Evolutionary conservation across 2,888 invertebrate genomes (phyloP).

Genomic region (Disparrhopalites patrizii): DNA sequence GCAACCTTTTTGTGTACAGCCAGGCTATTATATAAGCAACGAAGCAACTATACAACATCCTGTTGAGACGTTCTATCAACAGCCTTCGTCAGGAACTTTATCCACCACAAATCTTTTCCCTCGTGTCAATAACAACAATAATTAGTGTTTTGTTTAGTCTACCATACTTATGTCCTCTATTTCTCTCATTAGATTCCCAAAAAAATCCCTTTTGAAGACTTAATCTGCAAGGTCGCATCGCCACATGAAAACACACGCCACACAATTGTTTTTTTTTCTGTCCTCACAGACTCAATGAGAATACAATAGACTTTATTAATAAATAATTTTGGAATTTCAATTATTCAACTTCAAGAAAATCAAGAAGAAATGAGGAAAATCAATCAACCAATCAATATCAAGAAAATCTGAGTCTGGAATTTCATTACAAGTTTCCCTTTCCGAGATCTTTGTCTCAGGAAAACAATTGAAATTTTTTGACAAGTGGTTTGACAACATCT

Average conservation of each 20-base stretch:
- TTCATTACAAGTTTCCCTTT: no score
- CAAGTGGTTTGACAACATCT: conserved; percentile 73
- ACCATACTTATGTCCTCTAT: no score
- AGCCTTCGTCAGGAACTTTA: conserved; percentile 14
- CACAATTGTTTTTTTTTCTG: not conserved
- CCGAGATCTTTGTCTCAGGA: no score
- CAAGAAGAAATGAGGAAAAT: not conserved
- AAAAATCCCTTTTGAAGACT: no score
- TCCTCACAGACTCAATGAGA: no score
- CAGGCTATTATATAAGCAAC: not conserved
- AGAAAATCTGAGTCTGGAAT: no score
- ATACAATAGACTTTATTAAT: no score
- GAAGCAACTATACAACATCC: not conserved
- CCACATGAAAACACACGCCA: not conserved
- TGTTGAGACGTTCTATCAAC: conserved; percentile 28
- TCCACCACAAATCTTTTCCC: conserved; percentile 14
- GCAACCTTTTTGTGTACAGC: no score
- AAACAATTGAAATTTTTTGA: conserved; percentile 80
- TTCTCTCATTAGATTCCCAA: no score
- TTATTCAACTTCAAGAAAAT: not conserved
- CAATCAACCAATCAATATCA: no score
- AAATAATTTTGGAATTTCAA: not conserved
- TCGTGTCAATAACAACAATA: not conserved
- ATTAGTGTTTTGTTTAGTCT: not conserved
- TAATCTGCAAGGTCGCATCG: no score